Conservation (phyloP, 2,888 invertebrate species). For the Pollenia labialis region DNA sequence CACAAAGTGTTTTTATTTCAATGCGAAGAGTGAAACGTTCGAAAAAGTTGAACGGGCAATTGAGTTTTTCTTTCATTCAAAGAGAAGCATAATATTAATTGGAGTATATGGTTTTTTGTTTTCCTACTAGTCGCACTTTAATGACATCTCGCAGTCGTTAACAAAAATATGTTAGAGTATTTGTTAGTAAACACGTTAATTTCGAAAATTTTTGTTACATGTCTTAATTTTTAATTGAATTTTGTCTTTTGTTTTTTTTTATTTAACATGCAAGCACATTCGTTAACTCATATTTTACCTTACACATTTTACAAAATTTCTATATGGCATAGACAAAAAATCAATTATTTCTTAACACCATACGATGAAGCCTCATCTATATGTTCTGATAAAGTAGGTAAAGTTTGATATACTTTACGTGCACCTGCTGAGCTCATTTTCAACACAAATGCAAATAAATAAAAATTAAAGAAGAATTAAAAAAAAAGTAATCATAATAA, state of each 20-base stretch:
- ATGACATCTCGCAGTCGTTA: not conserved
- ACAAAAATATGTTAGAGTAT: not conserved
- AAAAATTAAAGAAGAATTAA: constrained; percentile 68
- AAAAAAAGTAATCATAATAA: constrained; percentile 23
- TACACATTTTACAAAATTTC: constrained; percentile 20
- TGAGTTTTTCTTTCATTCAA: too few relatives aligned
- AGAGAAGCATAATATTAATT: too few relatives aligned
- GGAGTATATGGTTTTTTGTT: too few relatives aligned
- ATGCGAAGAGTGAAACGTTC: too few relatives aligned
- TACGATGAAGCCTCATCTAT: constrained; percentile 71
- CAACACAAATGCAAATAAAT: constrained; percentile 74
- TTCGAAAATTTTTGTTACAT: constrained; percentile 15
- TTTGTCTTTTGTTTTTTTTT: constrained; percentile 12
- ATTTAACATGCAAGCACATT: constrained; percentile 59
- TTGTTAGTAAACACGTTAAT: constrained; percentile 44
- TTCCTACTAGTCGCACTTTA: too few relatives aligned
- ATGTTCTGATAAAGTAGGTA: constrained; percentile 78
- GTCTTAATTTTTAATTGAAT: constrained; percentile 11
- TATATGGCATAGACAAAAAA: constrained; percentile 35
- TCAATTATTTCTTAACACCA: constrained; percentile 68
- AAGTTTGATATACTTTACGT: constrained; percentile 77
- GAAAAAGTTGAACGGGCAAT: too few relatives aligned
- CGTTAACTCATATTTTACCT: constrained; percentile 60
- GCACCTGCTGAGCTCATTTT: constrained; percentile 78
- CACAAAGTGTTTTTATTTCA: too few relatives aligned